These are phyloP conservation scores for Unio pictorum DNA, from an alignment of 2,888 invertebrate genomes.

Conservation along the genomic window DNA sequence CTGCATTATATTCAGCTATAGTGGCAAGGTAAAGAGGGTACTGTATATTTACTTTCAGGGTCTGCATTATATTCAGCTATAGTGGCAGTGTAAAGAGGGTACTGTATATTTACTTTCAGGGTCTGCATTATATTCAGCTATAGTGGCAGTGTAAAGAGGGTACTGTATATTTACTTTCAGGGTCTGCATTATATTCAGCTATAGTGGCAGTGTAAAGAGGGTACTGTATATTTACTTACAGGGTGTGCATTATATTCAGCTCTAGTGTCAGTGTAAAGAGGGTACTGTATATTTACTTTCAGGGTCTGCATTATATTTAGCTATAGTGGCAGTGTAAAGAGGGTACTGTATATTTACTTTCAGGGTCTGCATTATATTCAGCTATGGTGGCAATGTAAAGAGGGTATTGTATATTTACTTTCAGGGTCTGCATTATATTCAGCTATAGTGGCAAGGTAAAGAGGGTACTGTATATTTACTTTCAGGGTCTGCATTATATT, in stretches of 20 bases:
- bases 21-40: constrained; percentile 80
- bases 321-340: constrained; percentile 93
- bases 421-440: constrained; percentile 84
- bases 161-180: constrained; percentile 79
- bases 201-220: constrained; percentile 96
- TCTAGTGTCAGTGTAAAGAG: constrained; percentile 94
- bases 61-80: constrained; percentile 90
- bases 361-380: constrained; percentile 83
- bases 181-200: constrained; percentile 87
- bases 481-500: constrained; percentile 85
- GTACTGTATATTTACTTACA: constrained; percentile 78
- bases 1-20: constrained; percentile 90
- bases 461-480: constrained; percentile 84
- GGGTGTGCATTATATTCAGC: constrained; percentile 87
- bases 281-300: constrained; percentile 83
- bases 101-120: constrained; percentile 79
- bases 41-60: constrained; percentile 53
- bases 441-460: constrained; percentile 95
- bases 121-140: constrained; percentile 91
- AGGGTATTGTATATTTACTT: constrained; percentile 30
- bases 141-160: constrained; percentile 95
- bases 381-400: constrained; percentile 86
- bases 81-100: constrained; percentile 97
- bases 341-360: constrained; percentile 83
- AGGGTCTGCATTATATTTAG: constrained; percentile 88